phyloP scores from a whole-genome alignment of 2,888 invertebrate genomes.

The Allacma fusca region DNA sequence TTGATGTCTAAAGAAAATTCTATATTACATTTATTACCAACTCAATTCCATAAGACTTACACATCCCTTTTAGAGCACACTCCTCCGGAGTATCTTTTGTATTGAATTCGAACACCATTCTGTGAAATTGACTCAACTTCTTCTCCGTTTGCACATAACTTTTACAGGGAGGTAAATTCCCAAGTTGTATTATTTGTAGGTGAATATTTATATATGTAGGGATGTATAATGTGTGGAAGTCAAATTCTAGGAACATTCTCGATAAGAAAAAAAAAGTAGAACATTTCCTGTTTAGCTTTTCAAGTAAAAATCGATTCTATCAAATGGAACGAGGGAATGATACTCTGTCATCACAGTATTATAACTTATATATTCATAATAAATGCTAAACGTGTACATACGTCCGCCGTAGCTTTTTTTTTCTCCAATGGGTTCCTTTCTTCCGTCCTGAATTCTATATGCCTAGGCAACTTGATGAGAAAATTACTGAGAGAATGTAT shows the following conservation, averaged over 20 bases:
- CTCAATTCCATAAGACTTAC: too few relatives aligned
- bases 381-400: not conserved
- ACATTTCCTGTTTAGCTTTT: conserved; percentile 16
- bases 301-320: conserved; percentile 13
- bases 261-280: not conserved
- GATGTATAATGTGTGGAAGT: not conserved
- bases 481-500: too few relatives aligned
- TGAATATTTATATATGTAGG: not conserved
- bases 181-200: too few relatives aligned
- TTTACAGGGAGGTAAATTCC: too few relatives aligned
- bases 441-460: too few relatives aligned
- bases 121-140: not conserved
- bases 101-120: conserved; percentile 4
- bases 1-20: too few relatives aligned
- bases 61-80: too few relatives aligned
- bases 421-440: not conserved
- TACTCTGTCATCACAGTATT: not conserved
- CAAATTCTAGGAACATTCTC: not conserved
- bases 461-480: too few relatives aligned
- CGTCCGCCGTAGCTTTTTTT: not conserved
- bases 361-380: not conserved
- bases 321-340: not conserved
- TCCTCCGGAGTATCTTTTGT: not conserved
- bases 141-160: not conserved
- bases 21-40: too few relatives aligned